Evolutionary conservation across 2,113 vertebrate genomes (phyloP).

Genomic region (Chaetodon auriga): DNA sequence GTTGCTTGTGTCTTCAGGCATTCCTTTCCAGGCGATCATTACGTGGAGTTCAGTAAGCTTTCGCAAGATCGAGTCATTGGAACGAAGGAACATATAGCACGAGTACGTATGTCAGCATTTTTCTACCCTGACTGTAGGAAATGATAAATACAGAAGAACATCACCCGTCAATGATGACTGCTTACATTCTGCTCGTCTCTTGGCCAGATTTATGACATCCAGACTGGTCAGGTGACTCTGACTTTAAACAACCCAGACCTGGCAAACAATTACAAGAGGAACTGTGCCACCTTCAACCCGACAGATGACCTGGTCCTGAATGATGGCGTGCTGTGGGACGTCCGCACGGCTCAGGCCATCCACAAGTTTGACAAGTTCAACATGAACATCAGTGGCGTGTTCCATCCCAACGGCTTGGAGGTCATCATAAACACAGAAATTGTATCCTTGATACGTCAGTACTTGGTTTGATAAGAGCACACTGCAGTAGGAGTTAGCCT

Average conservation of each 20-base stretch:
- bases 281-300: slow-evolving; percentile 98
- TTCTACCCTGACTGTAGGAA: background rate
- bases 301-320: slow-evolving; percentile 99
- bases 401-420: slow-evolving; percentile 96
- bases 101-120: slow-evolving; percentile 88
- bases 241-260: slow-evolving; percentile 98
- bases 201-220: slow-evolving; percentile 97
- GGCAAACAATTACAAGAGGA: slow-evolving; percentile 99
- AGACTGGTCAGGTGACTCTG: slow-evolving; percentile 96
- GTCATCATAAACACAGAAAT: slow-evolving; percentile 99
- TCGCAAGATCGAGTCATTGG: slow-evolving; percentile 98
- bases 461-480: background rate
- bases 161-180: background rate
- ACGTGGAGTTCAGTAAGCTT: slow-evolving; percentile 99
- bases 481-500: background rate
- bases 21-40: slow-evolving; percentile 98
- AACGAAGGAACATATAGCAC: slow-evolving; percentile 96
- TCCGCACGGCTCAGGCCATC: slow-evolving; percentile 96
- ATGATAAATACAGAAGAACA: background rate
- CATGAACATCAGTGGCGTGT: slow-evolving; percentile 99
- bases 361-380: slow-evolving; percentile 99
- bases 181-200: slow-evolving; percentile 75
- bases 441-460: slow-evolving; percentile 88
- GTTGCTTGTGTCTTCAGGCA: slow-evolving; percentile 85
- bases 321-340: slow-evolving; percentile 98